Conservation (phyloP, 2,113 vertebrate genomes). For the rat (Rattus norvegicus) region DNA sequence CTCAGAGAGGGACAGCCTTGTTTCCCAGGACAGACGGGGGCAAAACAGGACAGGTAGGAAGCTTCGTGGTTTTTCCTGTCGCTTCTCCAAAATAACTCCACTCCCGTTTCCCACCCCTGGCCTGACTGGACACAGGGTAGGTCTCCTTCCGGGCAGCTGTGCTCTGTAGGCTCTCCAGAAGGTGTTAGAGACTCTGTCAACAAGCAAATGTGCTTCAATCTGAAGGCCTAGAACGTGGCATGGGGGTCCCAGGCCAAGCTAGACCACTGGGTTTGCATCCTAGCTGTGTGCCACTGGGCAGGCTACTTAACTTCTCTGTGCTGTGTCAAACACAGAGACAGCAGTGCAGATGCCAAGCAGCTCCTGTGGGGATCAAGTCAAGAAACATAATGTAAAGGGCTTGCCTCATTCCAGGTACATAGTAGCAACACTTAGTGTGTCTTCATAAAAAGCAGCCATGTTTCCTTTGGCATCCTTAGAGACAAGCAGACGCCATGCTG, state of each 20-base stretch:
- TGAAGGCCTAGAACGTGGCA: background rate
- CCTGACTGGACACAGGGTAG: constrained; percentile 4
- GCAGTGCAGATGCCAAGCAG: background rate
- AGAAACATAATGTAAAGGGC: background rate
- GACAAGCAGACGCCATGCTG: background rate
- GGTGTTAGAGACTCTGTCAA: background rate
- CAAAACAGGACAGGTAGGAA: constrained; percentile 80
- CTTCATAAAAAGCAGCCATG: background rate
- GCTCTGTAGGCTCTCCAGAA: constrained; percentile 45
- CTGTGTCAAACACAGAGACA: background rate
- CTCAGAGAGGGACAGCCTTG: constrained; percentile 78
- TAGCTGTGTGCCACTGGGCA: background rate
- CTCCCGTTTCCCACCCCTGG: constrained; percentile 75
- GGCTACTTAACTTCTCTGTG: background rate
- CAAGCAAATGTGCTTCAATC: constrained; percentile 6
- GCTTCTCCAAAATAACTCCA: constrained; percentile 79
- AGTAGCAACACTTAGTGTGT: background rate
- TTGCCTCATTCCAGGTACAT: background rate
- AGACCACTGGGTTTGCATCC: background rate
- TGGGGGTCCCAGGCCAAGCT: background rate
- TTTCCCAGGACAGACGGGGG: constrained; percentile 73
- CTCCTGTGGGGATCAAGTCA: background rate
- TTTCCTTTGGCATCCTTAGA: background rate
- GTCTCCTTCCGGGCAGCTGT: background rate
- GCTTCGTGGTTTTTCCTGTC: constrained; percentile 73